Evolutionary conservation across 2,888 invertebrate species (phyloP), one percentile per base, ranked within the genome.

Genomic region (Drosophila aldrichi): DNA sequence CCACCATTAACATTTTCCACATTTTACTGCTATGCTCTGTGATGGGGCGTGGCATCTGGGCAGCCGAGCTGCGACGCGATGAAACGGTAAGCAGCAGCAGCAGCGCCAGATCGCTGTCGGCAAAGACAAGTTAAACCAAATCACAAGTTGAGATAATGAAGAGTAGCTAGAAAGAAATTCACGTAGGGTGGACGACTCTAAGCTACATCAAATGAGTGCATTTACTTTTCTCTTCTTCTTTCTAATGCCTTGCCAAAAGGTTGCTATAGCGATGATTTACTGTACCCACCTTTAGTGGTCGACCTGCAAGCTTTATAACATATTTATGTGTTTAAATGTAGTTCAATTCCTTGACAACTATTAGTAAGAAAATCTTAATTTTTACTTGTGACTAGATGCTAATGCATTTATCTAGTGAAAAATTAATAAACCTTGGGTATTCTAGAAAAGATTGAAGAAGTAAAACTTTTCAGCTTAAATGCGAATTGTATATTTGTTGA

Each of bases 11-110:
- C 74, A 63, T 77, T 68, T 72, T 55, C 44, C 20, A 55, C 59
- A 60, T 64, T 74, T 70, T 71, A 69, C 60, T 85, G 76, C 66
- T 81, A 2, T 66, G 20, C 40, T 49, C 70, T 41, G 46, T 57
- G 46, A 40, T 65, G 58, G 52, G 73, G 43, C 83, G 69, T 77
- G 82, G 52, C 48, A 62, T 25, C 20, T 18, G 12, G 20, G 61
- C 66, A 74, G 83, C 81, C 22, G 78, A 88, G 61, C 79, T 81
- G 58, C 82, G 90, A 57, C 90, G 91, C 58, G 92, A 92, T 80
- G 90, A 89, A 70, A 81, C 87, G 72, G 88, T 88, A 77, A 72
- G 84, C 38, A 38, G 16, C 36, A 36, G 36, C 76, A 72, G 83
- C 76, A 63, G 61, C 20, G 41, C 14, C 43, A 52, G 55, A 46